Percentiles rank a stretch among this genome's conserved stretches.
phyloP scores from a whole-genome alignment of 30 jellyfish, hydroid and myxozoan genomes.

The Pseudorhiza aurosa region DNA sequence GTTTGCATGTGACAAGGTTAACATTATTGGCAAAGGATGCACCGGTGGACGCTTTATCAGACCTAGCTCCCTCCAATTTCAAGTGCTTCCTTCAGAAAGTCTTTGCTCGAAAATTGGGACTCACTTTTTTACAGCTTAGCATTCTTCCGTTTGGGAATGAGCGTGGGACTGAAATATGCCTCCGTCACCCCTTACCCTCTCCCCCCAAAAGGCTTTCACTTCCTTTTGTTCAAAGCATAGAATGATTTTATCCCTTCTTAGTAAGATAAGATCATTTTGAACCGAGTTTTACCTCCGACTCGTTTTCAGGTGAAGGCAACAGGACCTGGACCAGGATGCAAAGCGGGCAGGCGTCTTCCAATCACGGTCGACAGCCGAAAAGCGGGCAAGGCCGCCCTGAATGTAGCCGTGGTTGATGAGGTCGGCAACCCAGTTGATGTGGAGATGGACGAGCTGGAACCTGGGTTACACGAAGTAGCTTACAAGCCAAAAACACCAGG shows the following conservation, averaged over 20 bases:
- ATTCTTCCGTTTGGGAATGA: no score
- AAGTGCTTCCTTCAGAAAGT: no score
- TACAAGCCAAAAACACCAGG: constrained; percentile 95
- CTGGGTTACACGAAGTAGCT: constrained; percentile 86
- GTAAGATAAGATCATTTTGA: neutral
- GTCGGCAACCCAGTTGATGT: constrained; percentile 94
- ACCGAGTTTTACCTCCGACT: neutral
- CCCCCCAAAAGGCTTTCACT: neutral
- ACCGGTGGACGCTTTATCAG: no score
- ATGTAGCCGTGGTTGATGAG: constrained; percentile 90
- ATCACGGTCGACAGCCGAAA: constrained; percentile 91
- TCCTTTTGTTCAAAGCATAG: neutral
- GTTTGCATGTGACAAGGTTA: no score
- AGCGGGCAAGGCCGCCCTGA: constrained; percentile 94
- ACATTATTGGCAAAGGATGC: no score
- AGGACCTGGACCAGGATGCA: constrained; percentile 99
- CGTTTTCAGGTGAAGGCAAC: constrained; percentile 84
- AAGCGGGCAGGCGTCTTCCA: constrained; percentile 93
- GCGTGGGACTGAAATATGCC: no score
- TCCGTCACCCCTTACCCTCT: no score
- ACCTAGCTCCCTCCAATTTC: no score
- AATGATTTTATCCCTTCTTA: no score
- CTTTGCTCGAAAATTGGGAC: no score
- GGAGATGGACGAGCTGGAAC: constrained; percentile 91
- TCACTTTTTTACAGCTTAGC: no score